Evolutionary conservation across 2,888 invertebrate species (phyloP).

Genomic region (Balanococcus diminutus): DNA sequence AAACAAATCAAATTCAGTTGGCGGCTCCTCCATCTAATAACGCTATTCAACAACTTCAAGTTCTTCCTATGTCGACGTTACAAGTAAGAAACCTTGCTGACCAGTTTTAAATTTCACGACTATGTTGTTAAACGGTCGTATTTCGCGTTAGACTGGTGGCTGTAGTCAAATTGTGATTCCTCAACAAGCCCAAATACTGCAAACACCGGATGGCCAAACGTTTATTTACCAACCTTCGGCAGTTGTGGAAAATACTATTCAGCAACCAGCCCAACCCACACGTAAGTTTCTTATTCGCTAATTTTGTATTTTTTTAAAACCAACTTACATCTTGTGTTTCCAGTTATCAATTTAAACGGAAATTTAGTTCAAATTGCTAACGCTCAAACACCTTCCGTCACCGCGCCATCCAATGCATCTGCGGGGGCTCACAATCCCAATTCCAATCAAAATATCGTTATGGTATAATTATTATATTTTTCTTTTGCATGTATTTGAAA

Average conservation of each 20-base stretch:
- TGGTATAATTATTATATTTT: constrained; percentile 67
- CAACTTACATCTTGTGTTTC: not conserved
- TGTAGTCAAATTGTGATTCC: constrained; percentile 67
- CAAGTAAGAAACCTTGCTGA: not conserved
- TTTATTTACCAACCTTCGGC: constrained; percentile 80
- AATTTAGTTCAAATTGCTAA: constrained; percentile 74
- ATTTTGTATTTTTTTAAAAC: not conserved
- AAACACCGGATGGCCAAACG: constrained; percentile 91
- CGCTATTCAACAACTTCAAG: constrained; percentile 74
- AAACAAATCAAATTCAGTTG: constrained; percentile 68
- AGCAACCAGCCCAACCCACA: constrained; percentile 69
- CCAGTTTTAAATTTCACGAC: not conserved
- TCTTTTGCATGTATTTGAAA: not conserved
- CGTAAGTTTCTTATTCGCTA: constrained; percentile 60
- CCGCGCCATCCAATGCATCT: constrained; percentile 63
- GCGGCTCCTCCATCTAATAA: constrained; percentile 68
- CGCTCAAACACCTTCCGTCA: constrained; percentile 60
- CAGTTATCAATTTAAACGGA: constrained; percentile 77
- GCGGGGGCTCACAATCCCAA: constrained; percentile 63
- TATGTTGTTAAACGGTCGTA: not conserved
- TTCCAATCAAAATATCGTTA: constrained; percentile 74
- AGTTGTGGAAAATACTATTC: constrained; percentile 58
- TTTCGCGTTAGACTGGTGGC: constrained; percentile 62
- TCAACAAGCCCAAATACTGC: constrained; percentile 80
- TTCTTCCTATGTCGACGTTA: constrained; percentile 62